Base-by-base conservation (phyloP, 2,888 invertebrate species). In the Charanyca ferruginea region DNA sequence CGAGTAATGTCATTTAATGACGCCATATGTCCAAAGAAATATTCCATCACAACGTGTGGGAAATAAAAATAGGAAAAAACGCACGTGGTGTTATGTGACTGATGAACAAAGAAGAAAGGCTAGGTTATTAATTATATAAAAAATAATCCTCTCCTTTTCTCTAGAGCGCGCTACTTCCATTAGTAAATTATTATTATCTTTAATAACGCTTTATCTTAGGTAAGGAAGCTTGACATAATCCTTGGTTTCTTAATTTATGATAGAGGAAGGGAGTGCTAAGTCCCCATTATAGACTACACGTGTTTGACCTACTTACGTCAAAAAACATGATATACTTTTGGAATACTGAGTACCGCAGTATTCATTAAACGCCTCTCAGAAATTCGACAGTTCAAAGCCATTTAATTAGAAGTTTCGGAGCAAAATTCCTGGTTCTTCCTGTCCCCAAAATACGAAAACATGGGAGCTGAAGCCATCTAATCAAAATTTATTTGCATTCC, bases 61-160 rank as follows among this genome's bases (percentile, higher is more conserved):
- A 81, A 83, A 79, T 60, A 81, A 83, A 83, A 84, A 81, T 80
- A 84, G 76, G 60, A 80, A 77, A 76, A 85, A 75, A 69, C 54
- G 38, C 71, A 59, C 52, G 60, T 57, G 64, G 59, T 62, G 57
- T 49, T 48, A 35, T 59, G 59, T 64, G 68, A 61, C 28, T 70
- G 52, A 73, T 57, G 66, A 44, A 38, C 35, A 28, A 48, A 54
- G 23, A 25, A 41, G 23, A 53, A 55, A 47, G 11, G 13, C 51
- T 44, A 58, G 13, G 11, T 25, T 20, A 57, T 77, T 42, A 59
- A 59, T 64, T 55, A 41, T 67, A 11, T 25, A 41, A 18, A 38
- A 45, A 45, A 53, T 35, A 58, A 41, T 28, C 38, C 22, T 32
- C 13, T 57, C 1, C 3, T 53, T 25, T 44, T 47, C 20, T 41